Percentiles rank a stretch among this genome's conserved stretches.
These are phyloP conservation scores for Epinephelus awoara DNA, from an alignment of 2,797 vertebrate species.

Conservation along the genomic window DNA sequence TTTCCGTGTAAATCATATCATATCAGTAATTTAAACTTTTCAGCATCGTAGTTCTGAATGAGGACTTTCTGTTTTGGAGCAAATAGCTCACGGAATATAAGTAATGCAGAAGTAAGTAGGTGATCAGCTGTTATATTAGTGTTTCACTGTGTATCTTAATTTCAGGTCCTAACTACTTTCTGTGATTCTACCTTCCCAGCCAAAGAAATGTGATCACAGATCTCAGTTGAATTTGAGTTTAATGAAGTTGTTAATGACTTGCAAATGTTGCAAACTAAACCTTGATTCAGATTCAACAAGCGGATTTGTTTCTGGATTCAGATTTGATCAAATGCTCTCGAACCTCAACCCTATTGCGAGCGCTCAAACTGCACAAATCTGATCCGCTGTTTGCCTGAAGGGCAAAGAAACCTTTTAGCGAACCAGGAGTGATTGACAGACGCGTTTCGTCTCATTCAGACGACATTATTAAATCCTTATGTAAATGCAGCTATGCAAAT, in stretches of 20 bases:
- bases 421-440: slow-evolving; percentile 77
- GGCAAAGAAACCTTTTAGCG: slow-evolving; percentile 68
- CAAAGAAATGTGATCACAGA: slow-evolving; percentile 1
- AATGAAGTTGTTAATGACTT: slow-evolving; percentile 3
- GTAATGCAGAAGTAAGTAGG: background rate
- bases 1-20: background rate
- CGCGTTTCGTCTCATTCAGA: slow-evolving; percentile 71
- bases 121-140: background rate
- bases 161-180: background rate
- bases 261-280: slow-evolving; percentile 9
- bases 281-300: slow-evolving; percentile 12
- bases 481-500: slow-evolving; percentile 82
- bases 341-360: slow-evolving; percentile 1
- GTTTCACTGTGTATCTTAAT: background rate
- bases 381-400: slow-evolving; percentile 46
- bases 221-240: background rate
- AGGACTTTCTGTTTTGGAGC: background rate
- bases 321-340: slow-evolving; percentile 27
- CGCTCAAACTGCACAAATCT: slow-evolving; percentile 49
- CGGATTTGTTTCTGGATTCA: slow-evolving; percentile 25
- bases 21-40: background rate
- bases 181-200: background rate
- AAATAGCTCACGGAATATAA: slow-evolving; percentile 4
- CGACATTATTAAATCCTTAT: slow-evolving; percentile 82
- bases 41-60: background rate